Base-by-base conservation (phyloP, 2,888 invertebrate genomes). In the Baronia brevicornis region DNA sequence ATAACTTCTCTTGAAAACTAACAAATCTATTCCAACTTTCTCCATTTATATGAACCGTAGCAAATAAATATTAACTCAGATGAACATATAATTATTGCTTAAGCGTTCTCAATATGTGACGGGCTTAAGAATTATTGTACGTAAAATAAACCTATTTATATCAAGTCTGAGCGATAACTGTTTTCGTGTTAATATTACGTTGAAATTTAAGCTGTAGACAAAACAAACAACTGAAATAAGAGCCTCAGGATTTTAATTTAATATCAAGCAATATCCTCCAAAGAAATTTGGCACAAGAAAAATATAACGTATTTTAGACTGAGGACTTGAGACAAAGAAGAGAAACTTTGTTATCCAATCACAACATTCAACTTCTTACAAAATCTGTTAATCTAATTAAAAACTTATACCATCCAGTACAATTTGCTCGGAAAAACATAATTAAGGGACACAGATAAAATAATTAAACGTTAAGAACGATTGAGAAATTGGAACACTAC, bases 391-490 rank as follows among this genome's bases (percentile, higher is more conserved):
- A 54, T 44, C 37, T 42, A 51, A 48, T 49, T 46, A 49, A 14
- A 29, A 43, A 46, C 37, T 50, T 41, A 40, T 41, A 52, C 63
- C 64, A 66, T 63, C 67, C 62, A 67, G 64, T 64, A 64, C 60
- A 61, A 60, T 53, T 44, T 40, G 24, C 42, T 36, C 35, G 31
- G 32, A 27, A 52, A 39, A 37, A 34, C 34, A 37, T 38, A 38
- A 33, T 27, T 31, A 26, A 18, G 41, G 47, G 48, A 48, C 52
- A 47, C 35, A 13, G 36, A 46, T 36, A 33, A 36, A 5, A 41
- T 28, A 43, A 43, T 32, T 32, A 41, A 31, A 27, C n/a, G n/a
- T n/a, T 13, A 19, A 20, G 11, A 10, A 24, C 30, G 21, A 7
- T 1, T n/a, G 10, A 10, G 1, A 27, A 26, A 33, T 6, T 2